These are phyloP conservation scores for Dolichoris vasculosae DNA, from an alignment of 1,140 invertebrate genomes.

Conservation along the genomic window DNA sequence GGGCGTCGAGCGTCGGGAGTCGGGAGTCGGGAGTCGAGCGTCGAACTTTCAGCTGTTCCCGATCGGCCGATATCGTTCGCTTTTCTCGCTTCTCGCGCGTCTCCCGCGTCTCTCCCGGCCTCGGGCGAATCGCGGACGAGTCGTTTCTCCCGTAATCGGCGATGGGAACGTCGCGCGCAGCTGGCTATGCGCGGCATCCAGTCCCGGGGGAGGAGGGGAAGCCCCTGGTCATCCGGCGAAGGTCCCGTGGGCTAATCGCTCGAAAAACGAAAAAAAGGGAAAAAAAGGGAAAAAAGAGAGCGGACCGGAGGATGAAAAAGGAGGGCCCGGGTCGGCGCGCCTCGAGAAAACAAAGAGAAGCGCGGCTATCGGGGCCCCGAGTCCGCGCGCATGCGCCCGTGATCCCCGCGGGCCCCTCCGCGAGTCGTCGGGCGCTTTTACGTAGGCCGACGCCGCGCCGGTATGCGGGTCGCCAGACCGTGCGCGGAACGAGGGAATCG, in stretches of 20 bases:
- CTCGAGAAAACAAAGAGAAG: background rate
- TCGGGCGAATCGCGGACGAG: background rate
- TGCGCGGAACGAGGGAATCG: background rate
- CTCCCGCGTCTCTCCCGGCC: background rate
- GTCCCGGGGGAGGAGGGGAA: background rate
- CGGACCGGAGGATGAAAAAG: background rate
- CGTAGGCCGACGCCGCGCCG: slow-evolving; percentile 3
- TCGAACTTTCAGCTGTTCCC: slow-evolving; percentile 1
- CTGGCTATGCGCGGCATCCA: background rate
- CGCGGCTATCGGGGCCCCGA: background rate
- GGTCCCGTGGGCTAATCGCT: slow-evolving; percentile 10
- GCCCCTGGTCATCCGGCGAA: background rate
- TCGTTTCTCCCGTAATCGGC: background rate
- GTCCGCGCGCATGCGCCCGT: background rate
- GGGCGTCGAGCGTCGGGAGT: background rate
- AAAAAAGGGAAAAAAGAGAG: background rate
- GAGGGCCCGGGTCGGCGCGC: background rate
- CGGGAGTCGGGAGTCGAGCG: background rate
- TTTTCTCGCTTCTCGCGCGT: background rate
- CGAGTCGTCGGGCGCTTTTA: background rate
- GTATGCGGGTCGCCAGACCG: slow-evolving; percentile 43
- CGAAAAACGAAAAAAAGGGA: background rate
- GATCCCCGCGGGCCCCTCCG: background rate
- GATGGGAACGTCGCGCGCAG: background rate
- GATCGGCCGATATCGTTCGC: slow-evolving; percentile 9